Evolutionary conservation across 2,888 invertebrate genomes (phyloP).

Genomic region (Mylabris sibirica): DNA sequence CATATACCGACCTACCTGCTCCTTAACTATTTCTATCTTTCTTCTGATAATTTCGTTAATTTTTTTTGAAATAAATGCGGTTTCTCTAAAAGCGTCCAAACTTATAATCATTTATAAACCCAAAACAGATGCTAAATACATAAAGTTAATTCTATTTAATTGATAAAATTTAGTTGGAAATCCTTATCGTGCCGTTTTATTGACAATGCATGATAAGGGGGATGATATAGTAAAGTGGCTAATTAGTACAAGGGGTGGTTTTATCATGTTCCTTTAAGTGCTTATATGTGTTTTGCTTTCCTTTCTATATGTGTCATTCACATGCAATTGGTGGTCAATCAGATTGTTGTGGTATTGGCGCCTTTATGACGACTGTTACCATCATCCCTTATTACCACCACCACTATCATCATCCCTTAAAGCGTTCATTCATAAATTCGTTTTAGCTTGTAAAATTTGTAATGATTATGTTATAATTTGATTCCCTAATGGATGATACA

Average conservation of each 20-base stretch:
- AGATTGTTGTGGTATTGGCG: conserved; percentile 13
- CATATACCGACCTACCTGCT: conserved; percentile 41
- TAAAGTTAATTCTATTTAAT: neutral
- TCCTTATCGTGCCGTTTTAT: neutral
- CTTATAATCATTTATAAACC: too few relatives aligned
- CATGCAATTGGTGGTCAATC: conserved; percentile 18
- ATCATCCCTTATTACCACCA: neutral
- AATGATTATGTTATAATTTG: neutral
- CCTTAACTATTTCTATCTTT: conserved; percentile 33
- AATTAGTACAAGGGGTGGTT: conserved; percentile 25
- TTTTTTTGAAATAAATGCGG: conserved; percentile 6
- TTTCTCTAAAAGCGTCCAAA: conserved; percentile 2
- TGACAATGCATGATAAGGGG: conserved; percentile 5
- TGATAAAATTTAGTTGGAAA: neutral
- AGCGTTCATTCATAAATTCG: neutral
- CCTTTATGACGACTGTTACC: conserved; percentile 10
- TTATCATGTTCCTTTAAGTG: conserved; percentile 26
- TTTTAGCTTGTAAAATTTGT: neutral
- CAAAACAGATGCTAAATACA: conserved; percentile 7
- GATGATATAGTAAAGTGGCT: conserved; percentile 8
- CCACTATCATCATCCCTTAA: neutral
- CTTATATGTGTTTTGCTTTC: conserved; percentile 20
- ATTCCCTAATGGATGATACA: neutral
- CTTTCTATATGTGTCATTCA: conserved; percentile 14
- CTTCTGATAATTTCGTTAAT: conserved; percentile 18